A percentile compares a stretch with the other conserved stretches of the same genome.
phyloP scores from a whole-genome alignment of 2,113 vertebrate species.

The Myiopsitta monachus region DNA sequence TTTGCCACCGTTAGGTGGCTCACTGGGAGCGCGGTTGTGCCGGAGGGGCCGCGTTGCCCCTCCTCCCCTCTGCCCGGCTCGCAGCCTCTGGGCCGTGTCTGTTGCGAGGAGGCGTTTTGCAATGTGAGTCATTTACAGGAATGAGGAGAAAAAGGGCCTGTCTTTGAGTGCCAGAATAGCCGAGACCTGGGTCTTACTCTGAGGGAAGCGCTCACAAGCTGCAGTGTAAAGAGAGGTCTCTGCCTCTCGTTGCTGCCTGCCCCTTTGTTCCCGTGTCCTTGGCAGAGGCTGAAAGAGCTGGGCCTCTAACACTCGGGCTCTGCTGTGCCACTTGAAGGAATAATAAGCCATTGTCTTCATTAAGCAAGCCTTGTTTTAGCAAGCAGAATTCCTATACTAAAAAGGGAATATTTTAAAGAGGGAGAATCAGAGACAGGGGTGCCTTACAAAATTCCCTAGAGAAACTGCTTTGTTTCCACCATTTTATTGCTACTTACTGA shows the following conservation, averaged over 20 bases:
- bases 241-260: slow-evolving; percentile 53
- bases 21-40: slow-evolving; percentile 63
- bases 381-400: slow-evolving; percentile 77
- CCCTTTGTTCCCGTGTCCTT: slow-evolving; percentile 81
- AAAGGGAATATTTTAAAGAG: slow-evolving; percentile 66
- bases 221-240: slow-evolving; percentile 49
- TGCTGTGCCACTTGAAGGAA: slow-evolving; percentile 84
- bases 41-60: background rate
- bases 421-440: slow-evolving; percentile 50
- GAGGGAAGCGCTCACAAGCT: slow-evolving; percentile 39
- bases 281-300: slow-evolving; percentile 82
- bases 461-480: slow-evolving; percentile 80
- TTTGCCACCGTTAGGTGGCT: slow-evolving; percentile 73
- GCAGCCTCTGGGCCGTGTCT: background rate
- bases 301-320: slow-evolving; percentile 73
- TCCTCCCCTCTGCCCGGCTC: slow-evolving; percentile 42
- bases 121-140: slow-evolving; percentile 44
- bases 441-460: slow-evolving; percentile 83
- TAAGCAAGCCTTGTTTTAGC: slow-evolving; percentile 86
- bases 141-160: slow-evolving; percentile 37
- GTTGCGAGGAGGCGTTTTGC: background rate
- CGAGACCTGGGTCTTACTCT: slow-evolving; percentile 47
- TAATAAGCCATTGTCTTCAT: slow-evolving; percentile 89
- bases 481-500: slow-evolving; percentile 75
- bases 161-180: slow-evolving; percentile 50